Evolutionary conservation across 2,797 vertebrate genomes (phyloP).

Genomic region (Labroides dimidiatus): DNA sequence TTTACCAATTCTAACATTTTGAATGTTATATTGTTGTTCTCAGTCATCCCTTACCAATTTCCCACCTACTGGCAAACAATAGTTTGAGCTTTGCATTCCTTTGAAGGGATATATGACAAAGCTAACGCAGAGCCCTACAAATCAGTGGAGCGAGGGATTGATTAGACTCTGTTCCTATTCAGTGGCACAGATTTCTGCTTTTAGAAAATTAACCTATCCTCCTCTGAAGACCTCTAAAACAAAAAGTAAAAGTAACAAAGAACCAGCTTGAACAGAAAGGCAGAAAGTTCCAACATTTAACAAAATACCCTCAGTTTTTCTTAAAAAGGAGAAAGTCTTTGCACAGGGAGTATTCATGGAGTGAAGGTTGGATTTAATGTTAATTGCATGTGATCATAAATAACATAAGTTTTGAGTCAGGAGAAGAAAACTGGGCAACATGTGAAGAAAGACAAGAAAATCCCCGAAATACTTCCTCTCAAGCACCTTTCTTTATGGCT

Average conservation of each 20-base stretch:
- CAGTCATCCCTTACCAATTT: constrained; percentile 30
- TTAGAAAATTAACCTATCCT: constrained; percentile 13
- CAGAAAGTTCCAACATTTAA: not conserved
- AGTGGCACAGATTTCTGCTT: constrained; percentile 21
- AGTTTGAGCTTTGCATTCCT: constrained; percentile 39
- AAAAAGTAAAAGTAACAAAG: constrained; percentile 1
- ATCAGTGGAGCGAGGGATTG: constrained; percentile 26
- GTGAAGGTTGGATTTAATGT: constrained; percentile 20
- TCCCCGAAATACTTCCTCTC: constrained; percentile 27
- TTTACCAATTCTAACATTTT: constrained; percentile 10
- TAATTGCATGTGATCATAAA: constrained; percentile 34
- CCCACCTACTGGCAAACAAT: constrained; percentile 24
- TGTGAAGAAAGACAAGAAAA: constrained; percentile 33
- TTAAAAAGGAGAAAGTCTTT: not conserved
- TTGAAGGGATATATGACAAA: constrained; percentile 41
- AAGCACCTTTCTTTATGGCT: constrained; percentile 51
- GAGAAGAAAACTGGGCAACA: constrained; percentile 38
- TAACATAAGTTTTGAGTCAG: constrained; percentile 22
- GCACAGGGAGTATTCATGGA: constrained; percentile 5
- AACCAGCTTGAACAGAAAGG: not conserved
- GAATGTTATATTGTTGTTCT: constrained; percentile 34
- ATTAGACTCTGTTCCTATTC: constrained; percentile 24
- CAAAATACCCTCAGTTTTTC: not conserved
- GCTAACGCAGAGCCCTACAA: constrained; percentile 22
- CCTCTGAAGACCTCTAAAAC: constrained; percentile 2